Percentiles rank a stretch among this genome's conserved stretches.
These are phyloP conservation scores for Drosophila erecta DNA, from an alignment of 1,140 invertebrate genomes.

Conservation along the genomic window DNA sequence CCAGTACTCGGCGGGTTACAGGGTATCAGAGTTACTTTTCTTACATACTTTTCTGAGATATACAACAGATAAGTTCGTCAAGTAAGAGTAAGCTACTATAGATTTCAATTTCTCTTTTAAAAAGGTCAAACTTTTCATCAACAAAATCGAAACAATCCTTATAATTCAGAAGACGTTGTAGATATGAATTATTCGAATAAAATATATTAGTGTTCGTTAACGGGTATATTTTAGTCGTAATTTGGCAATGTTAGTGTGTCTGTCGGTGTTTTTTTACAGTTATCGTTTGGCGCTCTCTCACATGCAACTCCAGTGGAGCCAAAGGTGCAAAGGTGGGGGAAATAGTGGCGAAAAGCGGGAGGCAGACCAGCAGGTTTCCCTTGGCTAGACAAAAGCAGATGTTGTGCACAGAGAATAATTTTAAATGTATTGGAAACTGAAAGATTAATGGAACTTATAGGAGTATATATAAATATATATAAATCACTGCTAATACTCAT, in stretches of 20 bases:
- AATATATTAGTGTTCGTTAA: background rate
- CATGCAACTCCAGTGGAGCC: constrained; percentile 48
- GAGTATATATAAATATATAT: too few species aligned
- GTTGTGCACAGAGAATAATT: constrained; percentile 15
- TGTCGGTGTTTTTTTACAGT: constrained; percentile 52
- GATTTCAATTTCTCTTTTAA: too few species aligned
- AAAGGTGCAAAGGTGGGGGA: constrained; percentile 11
- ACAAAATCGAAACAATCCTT: too few species aligned
- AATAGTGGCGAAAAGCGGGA: constrained; percentile 5
- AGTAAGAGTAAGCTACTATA: too few species aligned
- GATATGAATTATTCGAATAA: too few species aligned
- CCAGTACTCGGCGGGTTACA: constrained; percentile 9
- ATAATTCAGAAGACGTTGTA: too few species aligned
- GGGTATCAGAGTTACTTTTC: constrained; percentile 14
- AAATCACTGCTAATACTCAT: too few species aligned
- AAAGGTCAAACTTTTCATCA: too few species aligned
- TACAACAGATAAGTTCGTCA: too few species aligned
- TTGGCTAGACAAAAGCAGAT: constrained; percentile 68
- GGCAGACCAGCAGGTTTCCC: constrained; percentile 57
- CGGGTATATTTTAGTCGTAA: constrained; percentile 23
- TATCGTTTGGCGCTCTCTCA: constrained; percentile 56
- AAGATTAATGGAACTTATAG: too few species aligned
- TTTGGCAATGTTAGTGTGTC: constrained; percentile 13
- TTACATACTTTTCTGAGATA: too few species aligned
- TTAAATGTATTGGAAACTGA: too few species aligned